These are phyloP conservation scores for Dipus sagitta DNA, from an alignment of 2,797 vertebrate genomes.

Conservation along the genomic window DNA sequence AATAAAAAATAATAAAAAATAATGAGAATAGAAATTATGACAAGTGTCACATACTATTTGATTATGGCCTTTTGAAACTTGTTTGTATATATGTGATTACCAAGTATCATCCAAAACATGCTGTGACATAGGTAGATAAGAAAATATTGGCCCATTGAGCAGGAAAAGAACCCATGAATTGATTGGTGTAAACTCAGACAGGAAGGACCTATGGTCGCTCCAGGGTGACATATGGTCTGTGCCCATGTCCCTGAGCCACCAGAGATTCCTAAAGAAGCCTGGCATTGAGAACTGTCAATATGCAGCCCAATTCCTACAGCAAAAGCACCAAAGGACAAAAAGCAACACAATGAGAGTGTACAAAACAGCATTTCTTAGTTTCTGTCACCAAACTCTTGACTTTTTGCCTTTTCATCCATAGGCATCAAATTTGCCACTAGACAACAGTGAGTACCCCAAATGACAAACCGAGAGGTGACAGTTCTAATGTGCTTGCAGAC, in stretches of 20 bases:
- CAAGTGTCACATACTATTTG: neutral
- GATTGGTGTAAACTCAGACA: neutral
- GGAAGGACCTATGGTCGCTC: neutral
- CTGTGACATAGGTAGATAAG: neutral
- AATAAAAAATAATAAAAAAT: no score
- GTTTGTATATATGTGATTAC: neutral
- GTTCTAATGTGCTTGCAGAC: neutral
- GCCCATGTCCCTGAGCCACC: neutral
- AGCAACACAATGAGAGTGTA: neutral
- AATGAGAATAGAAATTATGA: neutral
- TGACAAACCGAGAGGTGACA: neutral
- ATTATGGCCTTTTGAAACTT: neutral
- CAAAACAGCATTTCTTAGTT: neutral
- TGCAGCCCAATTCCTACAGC: neutral
- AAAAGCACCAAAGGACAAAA: slow-evolving; percentile 27
- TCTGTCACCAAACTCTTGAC: neutral
- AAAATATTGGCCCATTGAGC: neutral
- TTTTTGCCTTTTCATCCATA: neutral
- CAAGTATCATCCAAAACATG: neutral
- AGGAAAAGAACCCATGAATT: slow-evolving; percentile 29
- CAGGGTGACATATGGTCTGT: neutral
- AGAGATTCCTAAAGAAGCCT: neutral
- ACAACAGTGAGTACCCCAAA: neutral
- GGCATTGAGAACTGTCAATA: neutral
- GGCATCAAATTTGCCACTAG: neutral